Base-by-base conservation (phyloP, 2,888 invertebrate genomes). In the Andrena haemorrhoa region DNA sequence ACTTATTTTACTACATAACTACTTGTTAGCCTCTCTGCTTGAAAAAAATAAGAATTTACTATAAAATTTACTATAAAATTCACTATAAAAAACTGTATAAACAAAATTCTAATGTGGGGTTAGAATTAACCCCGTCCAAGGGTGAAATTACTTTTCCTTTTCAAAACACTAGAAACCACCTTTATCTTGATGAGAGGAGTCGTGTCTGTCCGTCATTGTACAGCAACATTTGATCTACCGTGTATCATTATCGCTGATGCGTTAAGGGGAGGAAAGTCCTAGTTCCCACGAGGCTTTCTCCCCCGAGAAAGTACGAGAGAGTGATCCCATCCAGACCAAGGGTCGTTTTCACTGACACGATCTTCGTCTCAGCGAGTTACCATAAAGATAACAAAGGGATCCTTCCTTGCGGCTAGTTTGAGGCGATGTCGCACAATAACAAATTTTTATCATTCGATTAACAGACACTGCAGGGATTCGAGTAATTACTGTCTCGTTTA, bases 311-410 rank as follows among this genome's bases (percentile, higher is more conserved):
- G 31, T 33, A 12, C 10, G 12, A 35, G 20, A 41, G 20, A 4
- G 33, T 47, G 26, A 47, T 49, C 49, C 61, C 29, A 29, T 23
- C 47, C 20, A 10, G 12, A 12, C 12, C 26, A 41, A n/a, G 61
- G 31, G 20, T 41, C 20, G 12, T n/a, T 49, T 23, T 49, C 23
- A 65, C 49, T n/a, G 71, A 61, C 61, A 53, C 47, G 51, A 51
- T n/a, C n/a, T 64, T 35, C 53, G 16, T 35, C 23, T 2, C 51
- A 33, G 20, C 26, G 7, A 23, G 41, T 56, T 63, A 29, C 10
- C 35, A 68, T 61, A 68, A 60, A 68, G 60, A 61, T 68, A 68
- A 68, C 47, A 47, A 12, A n/a, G 12, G 26, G 26, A n/a, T 68
- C 10, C 16, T 6, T 0, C 0, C 5, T 60, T 47, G 16, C 12